These are phyloP conservation scores for Trigoniulus corallinus DNA, from an alignment of 1,140 invertebrate species.

Conservation along the genomic window DNA sequence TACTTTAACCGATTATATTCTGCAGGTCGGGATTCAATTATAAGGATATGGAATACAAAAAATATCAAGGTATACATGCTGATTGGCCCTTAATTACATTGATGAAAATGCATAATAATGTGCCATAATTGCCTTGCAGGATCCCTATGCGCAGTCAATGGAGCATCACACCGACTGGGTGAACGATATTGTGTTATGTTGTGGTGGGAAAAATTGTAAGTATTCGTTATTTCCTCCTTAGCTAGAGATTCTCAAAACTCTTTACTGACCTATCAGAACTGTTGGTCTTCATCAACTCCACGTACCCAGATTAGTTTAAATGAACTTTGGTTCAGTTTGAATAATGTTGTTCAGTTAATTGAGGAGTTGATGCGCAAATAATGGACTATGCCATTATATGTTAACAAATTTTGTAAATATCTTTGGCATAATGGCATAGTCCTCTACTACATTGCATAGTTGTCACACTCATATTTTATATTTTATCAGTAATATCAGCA, in stretches of 20 bases:
- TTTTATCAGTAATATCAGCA: constrained; percentile 86
- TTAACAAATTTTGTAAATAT: no score
- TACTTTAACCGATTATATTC: constrained; percentile 78
- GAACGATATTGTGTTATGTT: constrained; percentile 96
- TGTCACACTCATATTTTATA: no score
- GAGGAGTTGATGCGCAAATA: no score
- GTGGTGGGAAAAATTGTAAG: constrained; percentile 78
- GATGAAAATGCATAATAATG: constrained; percentile 5
- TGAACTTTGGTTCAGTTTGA: no score
- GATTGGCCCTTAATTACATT: constrained; percentile 10
- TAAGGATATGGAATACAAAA: constrained; percentile 78
- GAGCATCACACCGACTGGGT: constrained; percentile 99
- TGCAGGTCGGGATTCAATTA: constrained; percentile 94
- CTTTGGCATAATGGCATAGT: no score
- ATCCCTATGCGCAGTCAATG: constrained; percentile 86
- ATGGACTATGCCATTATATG: no score
- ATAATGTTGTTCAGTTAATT: constrained; percentile 9
- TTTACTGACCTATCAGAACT: no score
- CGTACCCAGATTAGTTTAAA: no score
- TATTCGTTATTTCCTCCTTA: neutral
- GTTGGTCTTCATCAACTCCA: no score
- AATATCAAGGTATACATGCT: constrained; percentile 22
- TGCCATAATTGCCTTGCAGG: no score
- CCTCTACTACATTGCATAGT: no score
- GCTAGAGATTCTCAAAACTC: no score